Evolutionary conservation across 2,797 vertebrate genomes (phyloP).

Genomic region (Mus minutoides): DNA sequence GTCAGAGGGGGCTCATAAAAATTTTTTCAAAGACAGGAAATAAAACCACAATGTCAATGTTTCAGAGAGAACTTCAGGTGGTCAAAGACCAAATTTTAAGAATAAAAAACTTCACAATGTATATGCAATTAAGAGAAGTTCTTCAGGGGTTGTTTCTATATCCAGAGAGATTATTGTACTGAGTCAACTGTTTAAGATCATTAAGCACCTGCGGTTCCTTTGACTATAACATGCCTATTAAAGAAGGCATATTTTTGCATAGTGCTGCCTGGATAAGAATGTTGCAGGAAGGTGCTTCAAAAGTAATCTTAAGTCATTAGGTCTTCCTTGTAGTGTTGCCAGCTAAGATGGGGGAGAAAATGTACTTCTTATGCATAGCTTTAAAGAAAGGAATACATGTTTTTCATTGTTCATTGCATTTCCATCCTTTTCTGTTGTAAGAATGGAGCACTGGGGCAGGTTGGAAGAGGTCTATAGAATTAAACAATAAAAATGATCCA

Average conservation of each 20-base stretch:
- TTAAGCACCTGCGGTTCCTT: neutral
- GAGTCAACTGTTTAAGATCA: conserved; percentile 8
- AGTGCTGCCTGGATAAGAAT: neutral
- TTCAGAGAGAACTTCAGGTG: conserved; percentile 70
- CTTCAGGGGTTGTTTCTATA: conserved; percentile 1
- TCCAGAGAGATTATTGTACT: conserved; percentile 6
- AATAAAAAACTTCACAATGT: conserved; percentile 60
- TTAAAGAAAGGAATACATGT: neutral
- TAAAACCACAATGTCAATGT: conserved; percentile 47
- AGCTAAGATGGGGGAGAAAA: neutral
- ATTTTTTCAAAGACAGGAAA: conserved; percentile 64
- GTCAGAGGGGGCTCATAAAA: conserved; percentile 43
- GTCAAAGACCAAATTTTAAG: conserved; percentile 64
- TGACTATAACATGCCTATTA: neutral
- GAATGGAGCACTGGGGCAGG: neutral
- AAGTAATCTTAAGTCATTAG: neutral
- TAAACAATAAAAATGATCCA: neutral
- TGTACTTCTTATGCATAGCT: neutral
- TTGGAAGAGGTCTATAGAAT: neutral
- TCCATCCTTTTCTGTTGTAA: neutral
- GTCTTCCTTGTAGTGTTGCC: neutral
- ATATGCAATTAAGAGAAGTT: conserved; percentile 22
- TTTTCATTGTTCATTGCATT: neutral
- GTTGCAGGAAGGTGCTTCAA: neutral
- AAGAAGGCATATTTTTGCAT: conserved; percentile 14